Conservation (phyloP, 1,140 invertebrate species). For the Aphis gossypii region DNA sequence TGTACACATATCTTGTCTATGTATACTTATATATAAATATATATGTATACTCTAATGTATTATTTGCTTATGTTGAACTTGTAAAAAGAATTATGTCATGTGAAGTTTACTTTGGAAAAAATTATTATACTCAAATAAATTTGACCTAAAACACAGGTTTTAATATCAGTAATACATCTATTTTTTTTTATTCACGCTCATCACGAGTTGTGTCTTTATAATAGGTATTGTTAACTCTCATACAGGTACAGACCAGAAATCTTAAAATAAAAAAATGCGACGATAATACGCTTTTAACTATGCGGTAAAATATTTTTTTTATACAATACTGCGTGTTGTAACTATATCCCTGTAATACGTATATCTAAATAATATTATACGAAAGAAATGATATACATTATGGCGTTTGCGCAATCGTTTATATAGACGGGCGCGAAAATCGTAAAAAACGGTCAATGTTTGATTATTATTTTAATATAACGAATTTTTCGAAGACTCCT, state of each 20-base stretch:
- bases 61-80: not conserved
- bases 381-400: not conserved
- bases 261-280: not conserved
- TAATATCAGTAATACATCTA: not conserved
- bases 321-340: no score
- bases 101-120: not conserved
- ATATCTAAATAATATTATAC: not conserved
- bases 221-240: no score
- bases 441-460: not conserved
- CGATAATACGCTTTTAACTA: not conserved
- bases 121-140: conserved; percentile 2
- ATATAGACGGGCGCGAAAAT: not conserved
- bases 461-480: not conserved
- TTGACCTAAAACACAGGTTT: not conserved
- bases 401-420: not conserved
- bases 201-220: not conserved
- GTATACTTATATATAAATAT: not conserved
- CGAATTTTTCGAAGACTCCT: not conserved
- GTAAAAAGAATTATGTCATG: not conserved
- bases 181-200: not conserved
- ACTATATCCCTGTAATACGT: no score
- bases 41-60: not conserved
- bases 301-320: not conserved
- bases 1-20: not conserved
- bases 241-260: no score